Conservation (phyloP, 2,113 vertebrate species). For the Malaclemys terrapin region DNA sequence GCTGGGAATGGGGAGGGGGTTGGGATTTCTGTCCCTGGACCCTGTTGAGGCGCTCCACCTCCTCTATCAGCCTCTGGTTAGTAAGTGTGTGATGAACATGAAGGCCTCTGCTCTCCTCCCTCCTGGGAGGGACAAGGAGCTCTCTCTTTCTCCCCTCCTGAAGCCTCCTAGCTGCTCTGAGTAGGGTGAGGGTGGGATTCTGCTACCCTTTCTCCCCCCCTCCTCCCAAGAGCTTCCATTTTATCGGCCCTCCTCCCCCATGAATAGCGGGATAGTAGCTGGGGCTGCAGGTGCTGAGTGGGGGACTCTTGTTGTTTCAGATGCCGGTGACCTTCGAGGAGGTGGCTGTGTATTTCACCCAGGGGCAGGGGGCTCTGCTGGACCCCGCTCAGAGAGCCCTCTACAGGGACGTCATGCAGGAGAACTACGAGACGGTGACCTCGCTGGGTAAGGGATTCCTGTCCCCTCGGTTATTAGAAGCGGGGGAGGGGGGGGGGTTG, state of each 20-base stretch:
- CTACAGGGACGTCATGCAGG: no score
- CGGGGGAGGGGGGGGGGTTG: no score
- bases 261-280: neutral
- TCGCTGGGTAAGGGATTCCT: no score
- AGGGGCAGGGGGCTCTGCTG: no score
- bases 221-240: neutral
- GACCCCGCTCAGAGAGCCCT: no score
- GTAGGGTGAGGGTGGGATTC: neutral
- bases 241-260: neutral
- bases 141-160: neutral
- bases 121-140: neutral
- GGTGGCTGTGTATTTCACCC: no score
- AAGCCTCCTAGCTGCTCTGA: neutral
- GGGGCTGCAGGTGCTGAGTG: neutral
- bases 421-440: no score
- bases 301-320: no score
- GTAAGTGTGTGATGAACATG: neutral
- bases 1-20: neutral
- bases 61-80: neutral
- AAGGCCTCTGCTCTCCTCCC: neutral
- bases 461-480: no score
- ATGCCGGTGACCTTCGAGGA: no score
- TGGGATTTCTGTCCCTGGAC: neutral
- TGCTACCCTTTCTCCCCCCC: no score
- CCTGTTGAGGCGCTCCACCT: neutral